Evolutionary conservation across 1,140 invertebrate genomes (phyloP), one percentile per base, ranked within the genome.

Genomic region (Oscheius sp.): DNA sequence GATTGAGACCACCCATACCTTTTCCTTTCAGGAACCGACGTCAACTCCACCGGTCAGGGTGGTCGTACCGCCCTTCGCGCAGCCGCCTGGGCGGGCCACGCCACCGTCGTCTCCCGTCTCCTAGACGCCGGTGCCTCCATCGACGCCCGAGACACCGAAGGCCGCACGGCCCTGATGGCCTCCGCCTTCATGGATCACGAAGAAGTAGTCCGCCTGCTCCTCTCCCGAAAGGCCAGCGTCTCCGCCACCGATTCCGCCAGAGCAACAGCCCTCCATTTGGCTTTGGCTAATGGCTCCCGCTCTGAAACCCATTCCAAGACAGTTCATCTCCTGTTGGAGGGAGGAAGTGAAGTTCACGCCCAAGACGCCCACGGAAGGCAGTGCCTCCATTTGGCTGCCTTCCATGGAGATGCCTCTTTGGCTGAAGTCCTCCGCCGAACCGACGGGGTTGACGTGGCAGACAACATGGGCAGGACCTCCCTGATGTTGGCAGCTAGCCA

Each of bases 21-120:
- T 7, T n/a, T 10, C 7, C 20, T 36, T 62, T 68, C 52, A 68
- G 66, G 72, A 32, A 49, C 64, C 0, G 31, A 63, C 45, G 75
- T 76, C 1, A 72, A 76, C 32, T 75, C 65, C 13, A 68, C 64
- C 64, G 75, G 75, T n/a, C 72, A 67, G n/a, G 74, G 75, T n/a
- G 75, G 59, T 36, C 34, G 75, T 26, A 76, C 75, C 20, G 75
- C 75, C 18, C 66, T 76, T 7, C 36, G 75, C 46, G 75, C 75
- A 32, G 71, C 75, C n/a, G 71, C 75, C 18, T 75, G 70, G 66
- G 66, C 72, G 2, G 72, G 72, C 7, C 66, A 74, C 42, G 38
- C 38, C 10, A 18, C 29, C 1, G 55, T 59, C 3, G 72, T 74
- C 2, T 28, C 34, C 2, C 38, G 55, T 23, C 63, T 76, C 3